These are phyloP conservation scores for Leucophora obtusa DNA, from an alignment of 2,888 invertebrate genomes.

Conservation along the genomic window DNA sequence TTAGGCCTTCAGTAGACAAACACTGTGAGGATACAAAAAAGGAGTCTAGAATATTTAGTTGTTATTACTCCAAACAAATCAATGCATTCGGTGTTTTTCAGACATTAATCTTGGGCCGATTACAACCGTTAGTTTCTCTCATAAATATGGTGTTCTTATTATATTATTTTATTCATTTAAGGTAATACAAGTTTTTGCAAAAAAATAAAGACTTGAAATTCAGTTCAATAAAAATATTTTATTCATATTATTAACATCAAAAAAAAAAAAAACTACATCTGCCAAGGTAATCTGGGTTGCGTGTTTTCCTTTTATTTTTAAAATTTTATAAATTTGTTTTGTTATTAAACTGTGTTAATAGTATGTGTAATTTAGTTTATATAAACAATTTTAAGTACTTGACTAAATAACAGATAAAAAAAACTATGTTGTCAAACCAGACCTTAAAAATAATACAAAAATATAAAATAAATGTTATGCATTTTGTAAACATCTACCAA, in stretches of 20 bases:
- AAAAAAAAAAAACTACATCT: constrained; percentile 49
- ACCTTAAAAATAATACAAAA: constrained; percentile 46
- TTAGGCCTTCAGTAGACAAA: too few species aligned
- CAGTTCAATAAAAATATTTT: constrained; percentile 25
- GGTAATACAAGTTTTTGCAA: constrained; percentile 2
- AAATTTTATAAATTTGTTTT: constrained; percentile 29
- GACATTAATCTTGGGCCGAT: neutral
- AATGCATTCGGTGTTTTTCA: too few species aligned
- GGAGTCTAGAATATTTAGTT: too few species aligned
- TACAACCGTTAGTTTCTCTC: neutral
- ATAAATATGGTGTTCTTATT: neutral
- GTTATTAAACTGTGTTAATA: constrained; percentile 60
- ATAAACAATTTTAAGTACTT: constrained; percentile 41
- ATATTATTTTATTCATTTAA: neutral
- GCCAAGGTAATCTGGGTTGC: constrained; percentile 65
- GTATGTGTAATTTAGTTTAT: constrained; percentile 46
- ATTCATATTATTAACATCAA: constrained; percentile 13
- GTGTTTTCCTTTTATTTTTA: constrained; percentile 46
- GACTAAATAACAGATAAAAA: constrained; percentile 27
- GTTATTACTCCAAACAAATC: too few species aligned
- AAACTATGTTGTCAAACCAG: constrained; percentile 48
- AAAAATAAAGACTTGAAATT: neutral
- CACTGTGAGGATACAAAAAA: too few species aligned
- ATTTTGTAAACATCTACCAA: constrained; percentile 19
- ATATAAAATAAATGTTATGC: constrained; percentile 9